Conservation (phyloP, 2,888 invertebrate species). For the Tricholauxania praeusta region DNA sequence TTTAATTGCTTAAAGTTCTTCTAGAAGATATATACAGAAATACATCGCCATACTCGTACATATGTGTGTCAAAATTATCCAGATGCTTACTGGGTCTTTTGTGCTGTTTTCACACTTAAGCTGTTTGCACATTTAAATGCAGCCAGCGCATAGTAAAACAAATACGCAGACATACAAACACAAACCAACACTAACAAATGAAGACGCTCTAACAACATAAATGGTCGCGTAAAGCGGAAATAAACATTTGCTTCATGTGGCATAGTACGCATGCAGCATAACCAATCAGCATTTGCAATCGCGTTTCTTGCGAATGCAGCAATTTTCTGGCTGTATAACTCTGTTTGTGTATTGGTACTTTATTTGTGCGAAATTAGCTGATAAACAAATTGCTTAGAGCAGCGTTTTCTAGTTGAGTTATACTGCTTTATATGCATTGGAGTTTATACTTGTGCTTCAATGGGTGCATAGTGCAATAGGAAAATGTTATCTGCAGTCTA, state of each 20-base stretch:
- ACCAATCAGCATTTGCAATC: constrained; percentile 19
- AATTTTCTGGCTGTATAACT: neutral
- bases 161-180: no score
- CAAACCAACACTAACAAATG: neutral
- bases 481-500: no score
- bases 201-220: neutral
- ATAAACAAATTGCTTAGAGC: neutral
- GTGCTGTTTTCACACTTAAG: neutral
- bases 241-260: neutral
- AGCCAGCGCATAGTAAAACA: neutral
- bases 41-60: no score
- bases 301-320: neutral
- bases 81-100: no score
- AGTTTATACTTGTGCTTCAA: no score
- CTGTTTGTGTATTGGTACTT: neutral
- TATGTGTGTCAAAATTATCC: no score
- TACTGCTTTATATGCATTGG: no score
- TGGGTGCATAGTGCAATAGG: no score
- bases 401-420: neutral
- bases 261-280: constrained; percentile 8
- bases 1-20: no score
- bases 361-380: constrained; percentile 13
- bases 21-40: no score
- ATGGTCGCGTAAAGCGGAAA: neutral
- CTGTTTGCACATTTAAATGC: constrained; percentile 8